Percentiles rank a stretch among this genome's conserved stretches.
Evolutionary conservation across 2,797 vertebrate species (phyloP).

Genomic region (Rachycentron canadum): DNA sequence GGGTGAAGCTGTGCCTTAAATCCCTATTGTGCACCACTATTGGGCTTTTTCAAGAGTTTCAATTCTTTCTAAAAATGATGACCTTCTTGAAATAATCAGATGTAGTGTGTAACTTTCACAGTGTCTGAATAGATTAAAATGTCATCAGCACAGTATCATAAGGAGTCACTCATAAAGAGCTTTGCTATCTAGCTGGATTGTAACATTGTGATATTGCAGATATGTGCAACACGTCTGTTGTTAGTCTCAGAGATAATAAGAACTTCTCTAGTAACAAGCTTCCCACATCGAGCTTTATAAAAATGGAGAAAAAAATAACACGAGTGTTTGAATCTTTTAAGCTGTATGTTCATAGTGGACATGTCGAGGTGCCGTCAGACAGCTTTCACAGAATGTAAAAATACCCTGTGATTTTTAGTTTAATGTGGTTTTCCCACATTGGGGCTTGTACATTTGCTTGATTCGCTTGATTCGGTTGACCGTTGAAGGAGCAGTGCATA

Average conservation of each 20-base stretch:
- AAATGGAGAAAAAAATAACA: not conserved
- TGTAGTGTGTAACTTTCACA: not conserved
- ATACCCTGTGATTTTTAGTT: too few species aligned
- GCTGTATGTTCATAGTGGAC: not conserved
- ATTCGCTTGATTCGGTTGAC: too few species aligned
- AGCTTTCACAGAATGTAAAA: too few species aligned
- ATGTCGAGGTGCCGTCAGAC: not conserved
- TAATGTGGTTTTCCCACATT: too few species aligned
- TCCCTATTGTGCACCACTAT: not conserved
- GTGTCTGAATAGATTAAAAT: not conserved
- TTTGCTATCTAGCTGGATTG: not conserved
- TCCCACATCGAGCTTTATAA: not conserved
- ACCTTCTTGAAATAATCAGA: not conserved
- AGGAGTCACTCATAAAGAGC: not conserved
- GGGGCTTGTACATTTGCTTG: too few species aligned
- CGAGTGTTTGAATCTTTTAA: too few species aligned
- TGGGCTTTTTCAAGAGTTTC: too few species aligned
- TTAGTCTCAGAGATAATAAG: not conserved
- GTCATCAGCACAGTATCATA: not conserved
- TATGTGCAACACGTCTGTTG: not conserved
- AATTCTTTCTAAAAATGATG: too few species aligned
- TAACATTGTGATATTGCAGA: not conserved
- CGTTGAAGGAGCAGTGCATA: too few species aligned
- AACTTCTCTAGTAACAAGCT: not conserved
- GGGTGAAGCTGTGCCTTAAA: not conserved